Conservation (phyloP, 2,113 vertebrate genomes). For the Gadus chalcogrammus region DNA sequence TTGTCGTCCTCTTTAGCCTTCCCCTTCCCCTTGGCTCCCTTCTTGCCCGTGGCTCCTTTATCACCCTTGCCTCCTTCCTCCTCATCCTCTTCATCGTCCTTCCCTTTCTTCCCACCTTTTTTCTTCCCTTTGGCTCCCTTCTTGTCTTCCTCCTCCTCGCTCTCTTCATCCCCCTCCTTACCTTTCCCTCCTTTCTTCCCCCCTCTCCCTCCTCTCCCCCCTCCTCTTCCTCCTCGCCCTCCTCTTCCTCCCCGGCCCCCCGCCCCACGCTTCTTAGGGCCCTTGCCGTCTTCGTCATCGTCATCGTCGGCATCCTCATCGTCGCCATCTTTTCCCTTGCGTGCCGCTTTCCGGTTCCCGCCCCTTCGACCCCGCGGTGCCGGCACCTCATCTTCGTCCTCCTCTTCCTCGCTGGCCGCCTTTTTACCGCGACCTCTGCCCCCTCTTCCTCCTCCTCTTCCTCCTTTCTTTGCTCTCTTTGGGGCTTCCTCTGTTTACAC, state of each 20-base stretch:
- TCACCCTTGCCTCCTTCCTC: constrained; percentile 17
- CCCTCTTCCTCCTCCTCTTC: constrained; percentile 48
- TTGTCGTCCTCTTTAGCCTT: constrained; percentile 60
- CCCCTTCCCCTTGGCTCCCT: constrained; percentile 51
- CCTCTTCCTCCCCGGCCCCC: constrained; percentile 53
- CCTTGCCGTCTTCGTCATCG: constrained; percentile 57
- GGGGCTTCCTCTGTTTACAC: constrained; percentile 45
- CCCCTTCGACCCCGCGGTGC: constrained; percentile 54
- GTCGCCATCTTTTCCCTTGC: constrained; percentile 26
- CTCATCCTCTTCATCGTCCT: constrained; percentile 32
- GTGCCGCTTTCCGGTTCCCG: constrained; percentile 60
- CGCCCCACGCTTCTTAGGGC: constrained; percentile 30
- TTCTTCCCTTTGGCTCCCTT: constrained; percentile 53
- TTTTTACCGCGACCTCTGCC: constrained; percentile 57
- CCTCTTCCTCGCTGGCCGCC: constrained; percentile 51
- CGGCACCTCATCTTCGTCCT: constrained; percentile 64
- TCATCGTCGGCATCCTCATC: constrained; percentile 55
- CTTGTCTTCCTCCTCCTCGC: constrained; percentile 39
- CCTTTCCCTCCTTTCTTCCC: constrained; percentile 44
- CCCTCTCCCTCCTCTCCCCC: constrained; percentile 55
- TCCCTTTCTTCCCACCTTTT: constrained; percentile 60
- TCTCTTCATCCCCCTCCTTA: constrained; percentile 50
- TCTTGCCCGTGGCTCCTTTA: constrained; percentile 50
- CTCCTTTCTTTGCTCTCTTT: constrained; percentile 45
- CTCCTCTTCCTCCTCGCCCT: constrained; percentile 40